phyloP scores from a whole-genome alignment of 2,113 vertebrate species.

The Rhinoderma darwinii region DNA sequence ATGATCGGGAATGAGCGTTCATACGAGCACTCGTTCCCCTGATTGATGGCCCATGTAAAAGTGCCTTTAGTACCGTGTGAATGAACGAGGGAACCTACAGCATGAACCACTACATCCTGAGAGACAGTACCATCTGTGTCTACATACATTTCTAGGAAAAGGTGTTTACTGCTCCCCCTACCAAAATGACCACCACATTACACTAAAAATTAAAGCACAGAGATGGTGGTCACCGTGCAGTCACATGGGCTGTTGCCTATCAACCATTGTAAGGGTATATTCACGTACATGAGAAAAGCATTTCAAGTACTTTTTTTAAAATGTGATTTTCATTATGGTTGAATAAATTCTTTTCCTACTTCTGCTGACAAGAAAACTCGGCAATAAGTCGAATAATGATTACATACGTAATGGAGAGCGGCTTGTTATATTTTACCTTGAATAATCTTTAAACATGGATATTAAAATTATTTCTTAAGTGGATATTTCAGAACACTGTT shows the following conservation, averaged over 20 bases:
- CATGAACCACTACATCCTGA: too few species aligned
- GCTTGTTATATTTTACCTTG: not conserved
- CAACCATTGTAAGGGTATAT: not conserved
- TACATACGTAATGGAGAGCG: not conserved
- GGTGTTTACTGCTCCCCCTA: too few species aligned
- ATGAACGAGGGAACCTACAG: too few species aligned
- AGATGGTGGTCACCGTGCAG: not conserved
- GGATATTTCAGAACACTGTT: not conserved
- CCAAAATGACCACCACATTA: too few species aligned
- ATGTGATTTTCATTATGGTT: not conserved
- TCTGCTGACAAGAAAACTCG: not conserved
- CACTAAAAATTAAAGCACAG: too few species aligned
- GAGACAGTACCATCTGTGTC: too few species aligned
- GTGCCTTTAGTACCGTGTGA: too few species aligned
- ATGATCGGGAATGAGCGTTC: too few species aligned
- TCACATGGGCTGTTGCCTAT: not conserved
- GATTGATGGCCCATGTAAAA: too few species aligned
- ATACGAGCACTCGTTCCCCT: too few species aligned
- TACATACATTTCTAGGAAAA: too few species aligned
- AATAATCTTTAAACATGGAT: slow-evolving; percentile 1
- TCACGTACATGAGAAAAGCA: not conserved
- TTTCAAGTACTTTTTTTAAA: not conserved
- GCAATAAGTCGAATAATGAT: not conserved
- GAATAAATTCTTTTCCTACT: not conserved
- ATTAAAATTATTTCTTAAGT: slow-evolving; percentile 2